Percentiles rank a stretch among this genome's conserved stretches.
These are phyloP conservation scores for Chesias legatella DNA, from an alignment of 2,888 invertebrate genomes.

Conservation along the genomic window DNA sequence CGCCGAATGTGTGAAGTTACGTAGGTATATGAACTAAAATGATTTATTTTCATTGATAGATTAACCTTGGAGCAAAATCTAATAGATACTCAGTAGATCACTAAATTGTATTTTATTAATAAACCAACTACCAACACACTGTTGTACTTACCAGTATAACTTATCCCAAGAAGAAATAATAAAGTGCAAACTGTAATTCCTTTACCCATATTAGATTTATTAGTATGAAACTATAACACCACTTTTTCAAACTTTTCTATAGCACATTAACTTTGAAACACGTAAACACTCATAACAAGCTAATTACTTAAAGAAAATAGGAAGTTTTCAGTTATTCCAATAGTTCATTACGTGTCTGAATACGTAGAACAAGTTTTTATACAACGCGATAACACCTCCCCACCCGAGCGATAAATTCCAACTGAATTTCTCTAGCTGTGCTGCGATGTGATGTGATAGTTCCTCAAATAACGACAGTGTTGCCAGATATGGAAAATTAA, in stretches of 20 bases:
- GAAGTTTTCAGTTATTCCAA: constrained; percentile 20
- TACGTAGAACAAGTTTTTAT: constrained; percentile 23
- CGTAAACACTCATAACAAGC: neutral
- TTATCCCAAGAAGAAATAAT: constrained; percentile 39
- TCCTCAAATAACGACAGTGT: too few relatives aligned
- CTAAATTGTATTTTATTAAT: too few relatives aligned
- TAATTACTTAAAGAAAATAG: neutral
- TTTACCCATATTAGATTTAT: constrained; percentile 44
- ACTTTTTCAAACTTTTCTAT: constrained; percentile 2
- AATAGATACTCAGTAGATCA: too few relatives aligned
- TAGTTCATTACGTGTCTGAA: constrained; percentile 28
- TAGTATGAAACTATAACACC: constrained; percentile 8
- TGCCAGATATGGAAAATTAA: neutral
- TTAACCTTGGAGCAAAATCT: too few relatives aligned
- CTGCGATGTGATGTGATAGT: too few relatives aligned
- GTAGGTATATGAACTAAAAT: too few relatives aligned
- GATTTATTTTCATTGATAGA: too few relatives aligned
- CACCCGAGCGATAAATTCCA: constrained; percentile 1
- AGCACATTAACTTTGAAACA: too few relatives aligned
- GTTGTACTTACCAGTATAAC: constrained; percentile 49
- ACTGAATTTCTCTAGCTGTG: constrained; percentile 13
- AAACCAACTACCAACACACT: too few relatives aligned
- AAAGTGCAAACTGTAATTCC: constrained; percentile 46
- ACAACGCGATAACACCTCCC: constrained; percentile 13
- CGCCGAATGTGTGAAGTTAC: too few relatives aligned